Percentiles rank a stretch among this genome's conserved stretches.
These are phyloP conservation scores for Acrossocheilus wenchowensis DNA, from an alignment of 2,797 vertebrate species.

Conservation along the genomic window DNA sequence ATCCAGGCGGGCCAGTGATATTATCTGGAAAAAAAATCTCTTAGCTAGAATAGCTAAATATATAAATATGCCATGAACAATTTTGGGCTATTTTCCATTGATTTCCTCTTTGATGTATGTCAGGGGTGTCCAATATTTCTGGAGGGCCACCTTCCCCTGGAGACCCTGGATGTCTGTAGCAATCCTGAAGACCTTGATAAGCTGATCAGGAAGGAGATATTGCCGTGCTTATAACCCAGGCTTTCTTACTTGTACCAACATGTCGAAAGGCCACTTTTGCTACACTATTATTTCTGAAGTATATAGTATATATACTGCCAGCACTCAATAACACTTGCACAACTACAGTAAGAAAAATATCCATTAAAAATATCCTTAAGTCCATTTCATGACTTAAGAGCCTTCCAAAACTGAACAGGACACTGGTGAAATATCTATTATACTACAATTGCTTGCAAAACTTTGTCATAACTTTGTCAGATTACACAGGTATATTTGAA, in stretches of 20 bases:
- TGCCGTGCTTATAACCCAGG: background rate
- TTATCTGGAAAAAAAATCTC: background rate
- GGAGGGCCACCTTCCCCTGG: background rate
- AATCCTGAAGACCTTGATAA: slow-evolving; percentile 4
- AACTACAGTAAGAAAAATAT: background rate
- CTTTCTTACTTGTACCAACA: background rate
- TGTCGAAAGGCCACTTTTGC: background rate
- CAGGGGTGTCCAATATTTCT: background rate
- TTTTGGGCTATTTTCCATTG: slow-evolving; percentile 3
- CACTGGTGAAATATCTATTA: background rate
- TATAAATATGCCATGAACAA: slow-evolving; percentile 3
- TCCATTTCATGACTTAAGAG: background rate
- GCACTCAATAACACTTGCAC: background rate
- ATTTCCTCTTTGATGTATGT: background rate
- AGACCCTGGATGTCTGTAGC: background rate
- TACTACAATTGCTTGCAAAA: background rate
- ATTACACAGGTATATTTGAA: background rate
- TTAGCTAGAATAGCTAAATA: background rate
- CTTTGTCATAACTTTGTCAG: background rate
- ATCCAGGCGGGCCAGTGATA: background rate
- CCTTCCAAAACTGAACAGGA: background rate
- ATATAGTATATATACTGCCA: background rate
- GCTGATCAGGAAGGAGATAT: background rate
- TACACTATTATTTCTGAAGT: background rate
- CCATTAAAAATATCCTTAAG: too few species aligned